Conservation (phyloP, 1,140 invertebrate genomes). For the Trachymyrmex septentrionalis region DNA sequence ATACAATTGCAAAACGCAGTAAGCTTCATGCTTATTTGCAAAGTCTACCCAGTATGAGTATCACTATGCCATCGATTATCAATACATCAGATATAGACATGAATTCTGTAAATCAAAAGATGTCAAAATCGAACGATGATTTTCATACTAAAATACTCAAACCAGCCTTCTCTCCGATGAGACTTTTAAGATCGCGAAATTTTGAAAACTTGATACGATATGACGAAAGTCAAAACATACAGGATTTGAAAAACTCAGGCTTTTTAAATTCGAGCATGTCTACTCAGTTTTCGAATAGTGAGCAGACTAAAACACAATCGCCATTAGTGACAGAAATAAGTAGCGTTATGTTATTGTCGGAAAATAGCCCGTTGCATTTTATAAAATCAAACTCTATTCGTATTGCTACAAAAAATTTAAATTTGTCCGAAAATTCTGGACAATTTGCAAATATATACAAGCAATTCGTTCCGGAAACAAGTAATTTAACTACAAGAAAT, state of each 20-base stretch:
- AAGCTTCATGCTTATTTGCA: slow-evolving; percentile 37
- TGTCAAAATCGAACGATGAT: slow-evolving; percentile 66
- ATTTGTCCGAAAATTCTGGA: neutral
- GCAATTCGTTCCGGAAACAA: neutral
- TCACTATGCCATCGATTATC: slow-evolving; percentile 55
- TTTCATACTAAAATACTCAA: slow-evolving; percentile 23
- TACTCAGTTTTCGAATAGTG: neutral
- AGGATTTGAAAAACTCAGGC: neutral
- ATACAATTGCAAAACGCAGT: neutral
- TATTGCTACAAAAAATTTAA: neutral
- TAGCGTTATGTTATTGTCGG: slow-evolving; percentile 49
- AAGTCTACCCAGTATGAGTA: slow-evolving; percentile 66
- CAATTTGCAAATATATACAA: neutral
- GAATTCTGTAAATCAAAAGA: neutral
- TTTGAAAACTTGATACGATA: slow-evolving; percentile 66
- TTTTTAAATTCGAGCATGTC: neutral
- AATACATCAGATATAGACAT: neutral
- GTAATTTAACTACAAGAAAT: neutral
- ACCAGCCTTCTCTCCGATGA: slow-evolving; percentile 8
- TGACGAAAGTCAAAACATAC: slow-evolving; percentile 72
- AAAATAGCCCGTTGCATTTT: slow-evolving; percentile 28
- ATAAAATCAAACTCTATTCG: neutral
- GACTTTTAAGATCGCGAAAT: slow-evolving; percentile 66
- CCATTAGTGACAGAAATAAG: slow-evolving; percentile 56
- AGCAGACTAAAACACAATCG: slow-evolving; percentile 20